These are phyloP conservation scores for Steatocranus sp. DNA, from an alignment of 2,797 vertebrate species.

Conservation along the genomic window DNA sequence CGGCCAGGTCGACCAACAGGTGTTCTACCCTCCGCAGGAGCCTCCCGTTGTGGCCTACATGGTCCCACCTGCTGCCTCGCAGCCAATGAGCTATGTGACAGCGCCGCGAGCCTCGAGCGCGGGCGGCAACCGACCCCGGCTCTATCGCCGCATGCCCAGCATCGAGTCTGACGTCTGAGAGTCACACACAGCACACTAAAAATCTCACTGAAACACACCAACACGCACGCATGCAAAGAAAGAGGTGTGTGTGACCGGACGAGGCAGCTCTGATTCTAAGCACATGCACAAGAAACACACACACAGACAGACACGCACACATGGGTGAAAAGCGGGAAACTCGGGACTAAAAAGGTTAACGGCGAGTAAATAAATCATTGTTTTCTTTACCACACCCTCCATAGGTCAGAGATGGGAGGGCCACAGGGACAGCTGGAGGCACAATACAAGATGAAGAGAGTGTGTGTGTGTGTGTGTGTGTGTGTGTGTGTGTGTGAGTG, in stretches of 20 bases:
- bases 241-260: conserved; percentile 51
- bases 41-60: conserved; percentile 89
- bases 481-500: conserved; percentile 49
- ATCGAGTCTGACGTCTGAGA: conserved; percentile 98
- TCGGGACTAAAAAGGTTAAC: conserved; percentile 39
- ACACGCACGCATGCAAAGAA: conserved; percentile 51
- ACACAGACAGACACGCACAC: conserved; percentile 12
- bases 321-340: background rate
- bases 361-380: conserved; percentile 46
- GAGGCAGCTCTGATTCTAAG: conserved; percentile 56
- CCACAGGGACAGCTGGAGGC: conserved; percentile 54
- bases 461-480: conserved; percentile 48
- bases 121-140: conserved; percentile 88
- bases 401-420: conserved; percentile 16
- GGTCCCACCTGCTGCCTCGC: conserved; percentile 76
- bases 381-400: conserved; percentile 46
- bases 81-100: conserved; percentile 86
- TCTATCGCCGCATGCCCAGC: conserved; percentile 98
- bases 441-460: conserved; percentile 10
- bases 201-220: conserved; percentile 35
- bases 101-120: conserved; percentile 90
- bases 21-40: conserved; percentile 90
- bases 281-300: conserved; percentile 25
- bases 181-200: conserved; percentile 16
- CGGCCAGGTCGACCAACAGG: conserved; percentile 70